phyloP scores from a whole-genome alignment of 2,797 vertebrate genomes.

The Knipowitschia caucasica region DNA sequence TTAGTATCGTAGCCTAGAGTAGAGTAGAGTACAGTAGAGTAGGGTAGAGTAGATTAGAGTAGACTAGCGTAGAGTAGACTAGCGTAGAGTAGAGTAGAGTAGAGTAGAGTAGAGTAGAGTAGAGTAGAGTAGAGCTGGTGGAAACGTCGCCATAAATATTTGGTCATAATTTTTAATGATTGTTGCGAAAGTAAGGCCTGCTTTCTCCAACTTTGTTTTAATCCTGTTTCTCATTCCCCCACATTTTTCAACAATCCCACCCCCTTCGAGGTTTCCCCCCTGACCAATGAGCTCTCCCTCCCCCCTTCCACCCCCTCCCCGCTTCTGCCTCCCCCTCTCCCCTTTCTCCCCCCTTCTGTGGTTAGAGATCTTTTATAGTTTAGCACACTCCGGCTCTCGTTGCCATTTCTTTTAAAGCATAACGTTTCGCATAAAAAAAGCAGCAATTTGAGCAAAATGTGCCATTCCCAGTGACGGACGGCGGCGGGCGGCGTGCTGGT shows the following conservation, averaged over 20 bases:
- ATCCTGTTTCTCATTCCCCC: constrained; percentile 11
- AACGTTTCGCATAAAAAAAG: constrained; percentile 36
- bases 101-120: too few species aligned
- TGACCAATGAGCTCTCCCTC: constrained; percentile 48
- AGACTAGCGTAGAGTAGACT: too few species aligned
- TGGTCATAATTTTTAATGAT: background rate
- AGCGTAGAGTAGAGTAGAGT: too few species aligned
- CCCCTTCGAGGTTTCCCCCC: constrained; percentile 51
- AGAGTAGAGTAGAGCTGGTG: too few species aligned
- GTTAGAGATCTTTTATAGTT: constrained; percentile 46
- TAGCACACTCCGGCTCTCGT: constrained; percentile 17
- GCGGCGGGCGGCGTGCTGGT: constrained; percentile 59
- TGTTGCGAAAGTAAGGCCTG: background rate
- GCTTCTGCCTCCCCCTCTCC: constrained; percentile 29
- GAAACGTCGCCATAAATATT: background rate
- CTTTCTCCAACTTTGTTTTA: constrained; percentile 15
- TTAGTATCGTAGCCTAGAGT: too few species aligned
- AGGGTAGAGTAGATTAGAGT: too few species aligned
- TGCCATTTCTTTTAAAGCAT: constrained; percentile 40
- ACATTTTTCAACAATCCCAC: constrained; percentile 36
- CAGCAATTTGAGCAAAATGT: constrained; percentile 33
- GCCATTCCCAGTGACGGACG: constrained; percentile 52
- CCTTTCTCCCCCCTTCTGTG: constrained; percentile 50
- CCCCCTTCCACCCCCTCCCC: constrained; percentile 19
- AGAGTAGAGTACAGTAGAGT: too few species aligned